These are phyloP conservation scores for Halocaridina rubra DNA, from an alignment of 2,888 invertebrate species.

Conservation along the genomic window DNA sequence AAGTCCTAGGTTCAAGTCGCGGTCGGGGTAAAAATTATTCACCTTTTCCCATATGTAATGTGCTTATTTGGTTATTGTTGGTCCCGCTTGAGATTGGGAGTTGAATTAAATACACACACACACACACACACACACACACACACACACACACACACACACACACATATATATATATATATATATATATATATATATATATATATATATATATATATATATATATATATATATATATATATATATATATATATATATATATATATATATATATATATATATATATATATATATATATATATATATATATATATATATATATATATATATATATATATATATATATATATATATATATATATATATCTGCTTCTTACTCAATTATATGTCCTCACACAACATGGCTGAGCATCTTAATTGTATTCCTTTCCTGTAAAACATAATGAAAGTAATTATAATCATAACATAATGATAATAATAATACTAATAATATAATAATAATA, in stretches of 20 bases:
- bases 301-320: slow-evolving; percentile 31
- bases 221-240: slow-evolving; percentile 18
- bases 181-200: slow-evolving; percentile 10
- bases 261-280: slow-evolving; percentile 18
- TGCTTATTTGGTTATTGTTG: too few relatives aligned
- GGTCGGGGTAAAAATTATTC: too few relatives aligned
- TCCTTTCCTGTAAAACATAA: neutral
- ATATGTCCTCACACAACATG: neutral
- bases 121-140: too few relatives aligned
- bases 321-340: slow-evolving; percentile 35
- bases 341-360: slow-evolving; percentile 27
- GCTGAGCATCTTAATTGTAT: neutral
- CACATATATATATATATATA: neutral
- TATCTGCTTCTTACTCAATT: neutral
- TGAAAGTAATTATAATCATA: neutral
- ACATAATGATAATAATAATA: neutral
- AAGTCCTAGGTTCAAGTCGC: too few relatives aligned
- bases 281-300: slow-evolving; percentile 7
- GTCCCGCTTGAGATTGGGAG: too few relatives aligned
- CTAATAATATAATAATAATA: too few relatives aligned
- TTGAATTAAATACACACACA: too few relatives aligned
- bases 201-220: slow-evolving; percentile 1
- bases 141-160: neutral
- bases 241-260: slow-evolving; percentile 12
- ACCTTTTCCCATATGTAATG: too few relatives aligned